Percentiles rank a stretch among this genome's conserved stretches.
Conservation (phyloP, 2,113 vertebrate species). For the Callionymus lyra region DNA sequence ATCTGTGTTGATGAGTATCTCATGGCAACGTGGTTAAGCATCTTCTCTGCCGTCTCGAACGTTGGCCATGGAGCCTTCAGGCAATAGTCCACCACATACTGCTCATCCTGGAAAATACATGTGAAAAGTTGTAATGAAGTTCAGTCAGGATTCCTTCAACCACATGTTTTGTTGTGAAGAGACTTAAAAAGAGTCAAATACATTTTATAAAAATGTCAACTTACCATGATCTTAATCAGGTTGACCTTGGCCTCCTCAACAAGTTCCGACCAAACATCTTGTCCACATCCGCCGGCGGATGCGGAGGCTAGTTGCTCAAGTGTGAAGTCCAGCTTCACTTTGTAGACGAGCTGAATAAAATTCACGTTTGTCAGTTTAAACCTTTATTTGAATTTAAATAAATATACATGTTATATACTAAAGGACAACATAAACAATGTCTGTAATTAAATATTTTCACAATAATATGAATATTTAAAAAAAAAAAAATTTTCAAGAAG, state of each 20-base stretch:
- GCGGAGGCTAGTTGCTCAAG: conserved; percentile 81
- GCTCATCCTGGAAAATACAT: conserved; percentile 71
- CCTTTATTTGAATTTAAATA: not conserved
- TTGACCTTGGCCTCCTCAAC: conserved; percentile 82
- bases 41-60: conserved; percentile 83
- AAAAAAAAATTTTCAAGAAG: too few relatives aligned
- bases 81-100: conserved; percentile 89
- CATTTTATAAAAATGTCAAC: conserved; percentile 1
- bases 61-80: conserved; percentile 84
- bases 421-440: too few relatives aligned
- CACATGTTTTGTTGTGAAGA: too few relatives aligned
- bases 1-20: conserved; percentile 67
- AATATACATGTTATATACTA: too few relatives aligned
- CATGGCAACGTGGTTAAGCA: conserved; percentile 76
- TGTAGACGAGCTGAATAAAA: conserved; percentile 81
- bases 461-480: too few relatives aligned
- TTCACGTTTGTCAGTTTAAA: not conserved
- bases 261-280: conserved; percentile 67
- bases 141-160: not conserved
- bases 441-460: too few relatives aligned
- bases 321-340: conserved; percentile 85
- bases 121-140: not conserved
- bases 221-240: conserved; percentile 83
- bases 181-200: too few relatives aligned
- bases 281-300: conserved; percentile 56